Conservation (phyloP, 2,797 vertebrate genomes). For the Linurgus olivaceus region DNA sequence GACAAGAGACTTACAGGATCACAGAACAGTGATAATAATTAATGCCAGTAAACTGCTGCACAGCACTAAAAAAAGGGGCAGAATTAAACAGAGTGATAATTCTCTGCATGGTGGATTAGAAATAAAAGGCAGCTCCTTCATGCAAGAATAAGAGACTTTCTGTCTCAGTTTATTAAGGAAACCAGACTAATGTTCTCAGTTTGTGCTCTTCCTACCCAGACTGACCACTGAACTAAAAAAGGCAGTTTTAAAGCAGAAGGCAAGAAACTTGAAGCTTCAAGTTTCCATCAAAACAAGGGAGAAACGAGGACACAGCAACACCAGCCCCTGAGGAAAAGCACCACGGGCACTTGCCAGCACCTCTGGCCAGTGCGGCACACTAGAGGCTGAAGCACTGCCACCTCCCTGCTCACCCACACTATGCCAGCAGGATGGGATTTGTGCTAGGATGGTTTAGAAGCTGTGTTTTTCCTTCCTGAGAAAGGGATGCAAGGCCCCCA, state of each 20-base stretch:
- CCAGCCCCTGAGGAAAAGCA: neutral
- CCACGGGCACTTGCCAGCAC: neutral
- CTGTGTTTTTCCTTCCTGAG: neutral
- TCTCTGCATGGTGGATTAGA: neutral
- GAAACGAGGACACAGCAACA: neutral
- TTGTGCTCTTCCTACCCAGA: neutral
- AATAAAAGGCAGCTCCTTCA: neutral
- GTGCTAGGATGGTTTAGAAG: neutral
- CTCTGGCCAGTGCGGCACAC: neutral
- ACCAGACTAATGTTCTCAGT: neutral
- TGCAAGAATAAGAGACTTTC: neutral
- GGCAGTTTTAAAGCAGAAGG: neutral
- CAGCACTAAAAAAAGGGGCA: neutral
- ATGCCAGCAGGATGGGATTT: neutral
- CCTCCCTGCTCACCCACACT: neutral
- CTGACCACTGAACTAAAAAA: slow-evolving; percentile 6
- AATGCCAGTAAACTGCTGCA: neutral
- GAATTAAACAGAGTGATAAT: neutral
- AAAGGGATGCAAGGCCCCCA: neutral
- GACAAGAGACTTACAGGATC: neutral
- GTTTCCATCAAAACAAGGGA: neutral
- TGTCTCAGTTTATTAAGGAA: neutral
- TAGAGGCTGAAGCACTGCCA: neutral
- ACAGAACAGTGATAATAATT: neutral
- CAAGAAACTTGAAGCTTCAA: neutral